phyloP scores from a whole-genome alignment of 2,888 invertebrate genomes.

The Neelides folsomi region DNA sequence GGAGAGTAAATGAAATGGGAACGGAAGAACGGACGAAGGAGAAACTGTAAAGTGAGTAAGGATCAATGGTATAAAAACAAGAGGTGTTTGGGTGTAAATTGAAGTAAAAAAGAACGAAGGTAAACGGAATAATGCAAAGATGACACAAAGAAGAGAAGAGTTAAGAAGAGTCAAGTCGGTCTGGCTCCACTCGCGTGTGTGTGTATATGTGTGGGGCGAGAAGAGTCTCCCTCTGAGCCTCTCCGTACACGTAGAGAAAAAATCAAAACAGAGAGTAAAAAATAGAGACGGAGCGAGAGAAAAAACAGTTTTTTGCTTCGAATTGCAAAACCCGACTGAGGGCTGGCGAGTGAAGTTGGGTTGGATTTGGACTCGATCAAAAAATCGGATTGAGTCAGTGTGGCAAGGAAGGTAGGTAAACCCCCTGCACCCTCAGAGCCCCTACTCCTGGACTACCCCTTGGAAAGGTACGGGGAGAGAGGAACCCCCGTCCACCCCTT shows the following conservation, averaged over 20 bases:
- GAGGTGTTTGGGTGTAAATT: not conserved
- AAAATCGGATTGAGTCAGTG: not conserved
- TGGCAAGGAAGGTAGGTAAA: not conserved
- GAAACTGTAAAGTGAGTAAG: no score
- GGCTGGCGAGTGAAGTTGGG: slow-evolving; percentile 7
- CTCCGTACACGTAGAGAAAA: slow-evolving; percentile 15
- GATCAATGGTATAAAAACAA: not conserved
- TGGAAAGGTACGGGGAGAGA: slow-evolving; percentile 3
- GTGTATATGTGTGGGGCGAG: no score
- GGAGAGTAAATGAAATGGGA: not conserved
- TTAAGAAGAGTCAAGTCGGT: not conserved
- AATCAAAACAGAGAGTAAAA: slow-evolving; percentile 33
- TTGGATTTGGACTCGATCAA: slow-evolving; percentile 9
- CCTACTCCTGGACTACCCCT: not conserved
- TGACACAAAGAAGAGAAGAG: not conserved
- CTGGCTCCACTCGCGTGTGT: no score
- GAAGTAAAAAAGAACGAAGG: slow-evolving; percentile 2
- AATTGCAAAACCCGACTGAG: slow-evolving; percentile 34
- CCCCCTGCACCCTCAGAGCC: slow-evolving; percentile 1
- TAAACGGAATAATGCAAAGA: not conserved
- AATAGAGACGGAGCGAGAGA: slow-evolving; percentile 21
- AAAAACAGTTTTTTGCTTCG: slow-evolving; percentile 22
- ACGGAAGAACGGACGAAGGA: not conserved
- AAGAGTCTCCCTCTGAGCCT: no score
- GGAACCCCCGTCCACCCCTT: not conserved